phyloP scores from a whole-genome alignment of 2,888 invertebrate genomes.

The Volucella inflata region DNA sequence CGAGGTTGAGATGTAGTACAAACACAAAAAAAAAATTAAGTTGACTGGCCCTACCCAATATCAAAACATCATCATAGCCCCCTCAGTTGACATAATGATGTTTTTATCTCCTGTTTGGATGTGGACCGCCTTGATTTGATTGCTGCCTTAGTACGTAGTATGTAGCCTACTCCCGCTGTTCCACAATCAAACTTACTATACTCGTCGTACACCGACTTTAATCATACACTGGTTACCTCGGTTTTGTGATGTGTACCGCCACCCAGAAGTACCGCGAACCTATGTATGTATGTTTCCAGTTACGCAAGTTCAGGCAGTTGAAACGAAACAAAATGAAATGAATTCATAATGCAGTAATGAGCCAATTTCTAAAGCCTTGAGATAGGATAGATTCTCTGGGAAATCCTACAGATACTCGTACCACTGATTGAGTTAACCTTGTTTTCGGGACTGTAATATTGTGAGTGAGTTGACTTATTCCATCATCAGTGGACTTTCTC shows the following conservation, averaged over 20 bases:
- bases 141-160: constrained; percentile 23
- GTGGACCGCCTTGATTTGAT: constrained; percentile 63
- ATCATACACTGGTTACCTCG: constrained; percentile 40
- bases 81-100: constrained; percentile 72
- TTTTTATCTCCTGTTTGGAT: constrained; percentile 65
- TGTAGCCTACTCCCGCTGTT: constrained; percentile 37
- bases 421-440: constrained; percentile 45
- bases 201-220: constrained; percentile 48
- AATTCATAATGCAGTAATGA: constrained; percentile 72
- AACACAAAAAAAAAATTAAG: constrained; percentile 25
- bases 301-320: constrained; percentile 50
- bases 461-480: no score
- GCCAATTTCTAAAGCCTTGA: constrained; percentile 69
- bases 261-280: constrained; percentile 60
- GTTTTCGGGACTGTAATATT: constrained; percentile 27
- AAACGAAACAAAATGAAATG: constrained; percentile 24
- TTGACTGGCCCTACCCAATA: constrained; percentile 75
- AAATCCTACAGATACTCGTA: constrained; percentile 54
- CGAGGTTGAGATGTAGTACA: neutral
- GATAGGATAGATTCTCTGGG: constrained; percentile 54
- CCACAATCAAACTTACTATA: constrained; percentile 15
- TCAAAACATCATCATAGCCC: constrained; percentile 70
- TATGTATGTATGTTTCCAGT: constrained; percentile 39
- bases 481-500: constrained; percentile 22
- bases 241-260: constrained; percentile 67